Evolutionary conservation across 2,113 vertebrate species (phyloP).

Genomic region (Archocentrus centrarchus): DNA sequence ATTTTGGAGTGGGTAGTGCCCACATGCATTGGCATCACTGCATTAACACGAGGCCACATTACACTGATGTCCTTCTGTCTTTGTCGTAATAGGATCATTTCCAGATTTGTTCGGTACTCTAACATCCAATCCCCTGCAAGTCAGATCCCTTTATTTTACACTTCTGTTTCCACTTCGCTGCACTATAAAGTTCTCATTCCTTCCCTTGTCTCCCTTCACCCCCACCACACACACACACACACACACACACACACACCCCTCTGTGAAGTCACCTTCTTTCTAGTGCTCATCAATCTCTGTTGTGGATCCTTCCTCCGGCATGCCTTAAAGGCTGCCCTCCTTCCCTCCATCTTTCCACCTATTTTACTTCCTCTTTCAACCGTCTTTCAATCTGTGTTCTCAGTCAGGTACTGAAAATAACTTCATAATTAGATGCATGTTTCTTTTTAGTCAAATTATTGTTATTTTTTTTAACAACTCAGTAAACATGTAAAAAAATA

Average conservation of each 20-base stretch:
- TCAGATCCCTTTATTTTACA: conserved; percentile 12
- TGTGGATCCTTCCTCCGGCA: conserved; percentile 61
- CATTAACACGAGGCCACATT: not conserved
- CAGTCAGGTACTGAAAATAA: conserved; percentile 9
- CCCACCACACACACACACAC: not conserved
- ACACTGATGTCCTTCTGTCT: not conserved
- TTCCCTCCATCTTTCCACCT: conserved; percentile 1
- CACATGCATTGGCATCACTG: not conserved
- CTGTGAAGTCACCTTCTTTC: conserved; percentile 79
- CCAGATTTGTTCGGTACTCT: not conserved
- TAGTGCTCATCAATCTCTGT: conserved; percentile 75
- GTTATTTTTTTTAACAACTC: no score
- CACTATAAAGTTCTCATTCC: conserved; percentile 31
- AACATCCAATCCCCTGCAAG: not conserved
- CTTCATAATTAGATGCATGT: not conserved
- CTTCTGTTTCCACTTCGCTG: conserved; percentile 34
- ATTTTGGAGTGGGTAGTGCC: not conserved
- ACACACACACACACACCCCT: not conserved
- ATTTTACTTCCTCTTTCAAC: conserved; percentile 13
- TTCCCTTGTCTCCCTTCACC: conserved; percentile 22
- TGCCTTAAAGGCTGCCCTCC: conserved; percentile 9
- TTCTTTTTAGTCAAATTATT: not conserved
- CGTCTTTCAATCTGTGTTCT: not conserved
- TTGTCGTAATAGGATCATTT: not conserved
- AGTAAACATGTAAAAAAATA: not conserved